A percentile compares a stretch with the other conserved stretches of the same genome.
Conservation (phyloP, 2,113 vertebrate genomes). For the Pterocles burchelli region DNA sequence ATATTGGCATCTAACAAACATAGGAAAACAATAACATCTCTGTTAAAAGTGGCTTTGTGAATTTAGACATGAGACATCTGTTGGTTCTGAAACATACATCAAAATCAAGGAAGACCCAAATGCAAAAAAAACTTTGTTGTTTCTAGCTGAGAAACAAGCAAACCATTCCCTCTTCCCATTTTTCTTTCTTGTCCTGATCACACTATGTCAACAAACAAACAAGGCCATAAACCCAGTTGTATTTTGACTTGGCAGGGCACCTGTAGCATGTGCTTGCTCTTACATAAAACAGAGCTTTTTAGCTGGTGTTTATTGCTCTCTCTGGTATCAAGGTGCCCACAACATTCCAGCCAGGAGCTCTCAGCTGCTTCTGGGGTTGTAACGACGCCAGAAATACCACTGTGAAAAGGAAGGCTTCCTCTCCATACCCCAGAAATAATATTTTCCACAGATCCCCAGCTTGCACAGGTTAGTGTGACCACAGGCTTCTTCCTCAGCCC, state of each 20-base stretch:
- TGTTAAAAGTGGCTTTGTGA: not conserved
- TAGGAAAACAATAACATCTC: not conserved
- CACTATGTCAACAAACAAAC: conserved; percentile 57
- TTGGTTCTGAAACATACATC: not conserved
- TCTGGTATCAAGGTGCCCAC: conserved; percentile 10
- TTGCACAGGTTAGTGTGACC: conserved; percentile 52
- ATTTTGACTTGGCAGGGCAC: conserved; percentile 46
- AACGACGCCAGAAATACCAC: conserved; percentile 43
- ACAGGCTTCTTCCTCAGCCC: conserved; percentile 51
- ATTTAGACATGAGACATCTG: not conserved
- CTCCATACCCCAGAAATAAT: conserved; percentile 23
- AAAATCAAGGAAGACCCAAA: not conserved
- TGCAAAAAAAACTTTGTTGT: not conserved
- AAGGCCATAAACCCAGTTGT: conserved; percentile 34
- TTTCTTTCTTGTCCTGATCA: conserved; percentile 37
- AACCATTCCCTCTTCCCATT: not conserved
- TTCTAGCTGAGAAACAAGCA: conserved; percentile 19
- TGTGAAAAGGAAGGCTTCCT: conserved; percentile 1
- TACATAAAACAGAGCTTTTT: conserved; percentile 50
- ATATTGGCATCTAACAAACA: not conserved
- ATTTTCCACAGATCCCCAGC: conserved; percentile 45
- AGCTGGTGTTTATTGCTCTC: conserved; percentile 32
- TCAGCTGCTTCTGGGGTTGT: conserved; percentile 24
- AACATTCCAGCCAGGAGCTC: conserved; percentile 26
- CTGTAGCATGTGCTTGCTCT: conserved; percentile 13